These are phyloP conservation scores for Cryptophagus acutangulus DNA, from an alignment of 2,888 invertebrate genomes.

Conservation along the genomic window DNA sequence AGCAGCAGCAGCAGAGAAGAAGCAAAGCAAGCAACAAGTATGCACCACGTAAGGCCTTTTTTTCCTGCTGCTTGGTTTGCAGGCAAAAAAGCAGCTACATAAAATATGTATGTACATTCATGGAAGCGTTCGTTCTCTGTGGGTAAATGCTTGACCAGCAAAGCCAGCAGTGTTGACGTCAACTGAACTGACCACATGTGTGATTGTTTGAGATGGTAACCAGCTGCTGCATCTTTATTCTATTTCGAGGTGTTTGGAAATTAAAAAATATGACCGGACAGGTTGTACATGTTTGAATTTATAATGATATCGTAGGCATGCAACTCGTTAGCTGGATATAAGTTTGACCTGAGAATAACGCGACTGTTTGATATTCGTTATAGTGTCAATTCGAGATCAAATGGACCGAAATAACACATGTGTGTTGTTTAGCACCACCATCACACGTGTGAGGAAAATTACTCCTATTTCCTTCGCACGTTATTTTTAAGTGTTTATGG, in stretches of 20 bases:
- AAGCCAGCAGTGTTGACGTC: slow-evolving; percentile 29
- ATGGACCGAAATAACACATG: slow-evolving; percentile 32
- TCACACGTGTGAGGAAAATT: slow-evolving; percentile 37
- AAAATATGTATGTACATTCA: slow-evolving; percentile 24
- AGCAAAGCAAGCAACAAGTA: too few relatives aligned
- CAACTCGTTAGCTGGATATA: slow-evolving; percentile 27
- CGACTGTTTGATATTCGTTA: slow-evolving; percentile 32
- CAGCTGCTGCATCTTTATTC: slow-evolving; percentile 32
- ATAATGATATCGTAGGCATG: slow-evolving; percentile 27
- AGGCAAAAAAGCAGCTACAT: slow-evolving; percentile 24
- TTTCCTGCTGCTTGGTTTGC: too few relatives aligned
- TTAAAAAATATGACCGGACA: slow-evolving; percentile 27
- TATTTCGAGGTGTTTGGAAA: slow-evolving; percentile 30
- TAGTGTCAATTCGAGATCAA: slow-evolving; percentile 36
- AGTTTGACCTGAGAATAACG: slow-evolving; percentile 22
- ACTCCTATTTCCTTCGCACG: slow-evolving; percentile 34
- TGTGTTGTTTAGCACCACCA: slow-evolving; percentile 25
- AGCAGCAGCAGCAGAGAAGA: too few relatives aligned
- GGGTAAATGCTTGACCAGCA: slow-evolving; percentile 27
- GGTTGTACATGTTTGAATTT: slow-evolving; percentile 27
- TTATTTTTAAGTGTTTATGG: slow-evolving; percentile 28
- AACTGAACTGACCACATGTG: slow-evolving; percentile 36
- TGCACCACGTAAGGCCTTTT: too few relatives aligned
- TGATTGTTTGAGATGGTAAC: slow-evolving; percentile 28
- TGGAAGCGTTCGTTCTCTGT: too few relatives aligned